These are phyloP conservation scores for Belgica antarctica DNA, from an alignment of 2,888 invertebrate genomes.

Conservation along the genomic window DNA sequence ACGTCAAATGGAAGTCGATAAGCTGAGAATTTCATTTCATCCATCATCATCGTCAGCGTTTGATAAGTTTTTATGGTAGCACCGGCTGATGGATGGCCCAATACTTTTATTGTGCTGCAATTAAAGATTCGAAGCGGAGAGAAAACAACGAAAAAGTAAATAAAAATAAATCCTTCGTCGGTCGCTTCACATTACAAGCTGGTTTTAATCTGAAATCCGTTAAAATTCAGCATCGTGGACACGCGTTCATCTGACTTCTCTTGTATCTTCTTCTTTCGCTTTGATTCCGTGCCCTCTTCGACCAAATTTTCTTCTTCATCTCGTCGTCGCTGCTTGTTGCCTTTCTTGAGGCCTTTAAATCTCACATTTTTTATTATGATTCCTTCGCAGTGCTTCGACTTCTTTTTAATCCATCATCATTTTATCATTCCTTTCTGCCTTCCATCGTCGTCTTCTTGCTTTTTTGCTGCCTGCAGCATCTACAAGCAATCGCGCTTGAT, in stretches of 20 bases:
- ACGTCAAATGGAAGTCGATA: conserved; percentile 4
- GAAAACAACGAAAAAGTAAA: too few species aligned
- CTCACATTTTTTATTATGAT: conserved; percentile 40
- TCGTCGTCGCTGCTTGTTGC: conserved; percentile 24
- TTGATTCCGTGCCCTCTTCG: conserved; percentile 19
- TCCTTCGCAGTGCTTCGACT: conserved; percentile 18
- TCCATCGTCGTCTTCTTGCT: background rate
- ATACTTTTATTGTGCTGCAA: background rate
- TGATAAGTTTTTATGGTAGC: too few species aligned
- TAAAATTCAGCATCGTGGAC: conserved; percentile 10
- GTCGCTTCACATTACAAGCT: conserved; percentile 5
- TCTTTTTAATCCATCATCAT: conserved; percentile 39
- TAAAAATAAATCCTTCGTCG: conserved; percentile 2
- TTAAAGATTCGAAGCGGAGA: background rate
- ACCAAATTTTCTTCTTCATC: background rate
- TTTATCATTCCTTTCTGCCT: conserved; percentile 34
- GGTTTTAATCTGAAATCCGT: background rate
- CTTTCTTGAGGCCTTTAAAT: conserved; percentile 27
- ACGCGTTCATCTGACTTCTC: conserved; percentile 23
- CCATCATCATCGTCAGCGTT: background rate
- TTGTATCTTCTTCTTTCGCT: background rate
- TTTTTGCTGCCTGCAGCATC: background rate
- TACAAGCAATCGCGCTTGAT: too few species aligned
- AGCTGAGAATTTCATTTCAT: background rate
- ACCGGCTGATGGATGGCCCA: background rate